Evolutionary conservation across 2,797 vertebrate genomes (phyloP).

Genomic region (Sebastes itinus): DNA sequence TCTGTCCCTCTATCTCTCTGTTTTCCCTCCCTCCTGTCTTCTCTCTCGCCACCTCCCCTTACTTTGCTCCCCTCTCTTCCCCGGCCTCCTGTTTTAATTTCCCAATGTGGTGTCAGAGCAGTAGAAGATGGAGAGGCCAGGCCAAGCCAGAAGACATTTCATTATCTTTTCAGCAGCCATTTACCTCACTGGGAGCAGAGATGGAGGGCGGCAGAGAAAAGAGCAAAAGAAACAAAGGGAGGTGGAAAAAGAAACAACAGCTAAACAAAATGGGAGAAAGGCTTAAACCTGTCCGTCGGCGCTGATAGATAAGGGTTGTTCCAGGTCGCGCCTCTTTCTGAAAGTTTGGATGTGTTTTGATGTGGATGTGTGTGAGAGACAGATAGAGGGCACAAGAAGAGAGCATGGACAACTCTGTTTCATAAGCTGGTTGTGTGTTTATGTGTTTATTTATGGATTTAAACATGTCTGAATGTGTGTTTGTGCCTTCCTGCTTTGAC

Average conservation of each 20-base stretch:
- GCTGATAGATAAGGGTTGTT: constrained; percentile 29
- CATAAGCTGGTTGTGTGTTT: background rate
- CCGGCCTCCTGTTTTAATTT: constrained; percentile 76
- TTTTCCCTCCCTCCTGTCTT: constrained; percentile 3
- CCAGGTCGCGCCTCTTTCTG: background rate
- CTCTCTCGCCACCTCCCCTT: constrained; percentile 7
- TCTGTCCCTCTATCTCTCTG: constrained; percentile 19
- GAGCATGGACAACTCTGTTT: background rate
- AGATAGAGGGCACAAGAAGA: background rate
- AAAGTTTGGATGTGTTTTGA: constrained; percentile 18
- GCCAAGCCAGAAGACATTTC: constrained; percentile 78
- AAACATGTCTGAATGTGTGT: background rate
- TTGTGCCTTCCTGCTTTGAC: constrained; percentile 1
- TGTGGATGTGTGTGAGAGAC: background rate
- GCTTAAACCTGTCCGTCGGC: constrained; percentile 43
- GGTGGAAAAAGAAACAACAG: constrained; percentile 50
- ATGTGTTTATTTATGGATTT: background rate
- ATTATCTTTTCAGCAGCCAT: constrained; percentile 85
- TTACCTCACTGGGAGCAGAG: constrained; percentile 75
- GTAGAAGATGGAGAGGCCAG: constrained; percentile 77
- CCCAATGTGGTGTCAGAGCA: constrained; percentile 64
- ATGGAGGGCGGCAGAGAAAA: constrained; percentile 50
- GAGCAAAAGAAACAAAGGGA: constrained; percentile 57
- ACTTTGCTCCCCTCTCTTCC: background rate
- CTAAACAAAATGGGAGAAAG: constrained; percentile 44